Base-by-base conservation (phyloP, 2,113 vertebrate genomes). In the Entomyzon cyanotis region DNA sequence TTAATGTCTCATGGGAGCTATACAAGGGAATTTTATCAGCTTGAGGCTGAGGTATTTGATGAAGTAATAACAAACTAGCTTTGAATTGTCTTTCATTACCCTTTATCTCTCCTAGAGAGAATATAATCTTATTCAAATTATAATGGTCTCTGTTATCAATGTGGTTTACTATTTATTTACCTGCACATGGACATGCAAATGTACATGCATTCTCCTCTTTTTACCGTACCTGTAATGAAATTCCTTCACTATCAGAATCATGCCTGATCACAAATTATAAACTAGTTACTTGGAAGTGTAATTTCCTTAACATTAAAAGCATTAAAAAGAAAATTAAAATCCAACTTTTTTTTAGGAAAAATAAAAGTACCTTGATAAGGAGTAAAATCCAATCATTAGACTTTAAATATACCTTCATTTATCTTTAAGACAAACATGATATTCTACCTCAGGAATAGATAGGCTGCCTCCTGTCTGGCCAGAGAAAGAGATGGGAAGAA, bases 41-140 rank as follows among this genome's bases (percentile, higher is more conserved):
- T 97, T 52, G 92, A 96, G 96, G 89, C 96, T 95, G 96, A 98
- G 96, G 97, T 97, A 95, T 97, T 98, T 98, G 98, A 98, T 98
- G 97, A 98, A 98, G 97, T 97, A 97, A 98, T 98, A 98, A 98
- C 97, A 98, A 97, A 98, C 97, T 98, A 96, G 97, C 97, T 97
- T 97, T 86, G 97, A 97, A 97, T 97, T 98, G 97, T 97, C 97
- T 98, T 98, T 97, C 98, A 98, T 98, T 98, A 98, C 97, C 95
- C 92, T 97, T 98, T 98, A 98, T 98, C 98, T 98, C 95, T 97
- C 95, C 96, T 96, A 83, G 93, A 94, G 97, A 98, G 97, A 98
- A 97, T 97, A 98, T 97, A 98, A 98, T 98, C 98, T 98, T 97
- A 98, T 98, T 98, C 97, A 98, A 98, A 98, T 98, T 98, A 98